These are phyloP conservation scores for Eutrigla gurnardus DNA, from an alignment of 2,797 vertebrate species.

Conservation along the genomic window DNA sequence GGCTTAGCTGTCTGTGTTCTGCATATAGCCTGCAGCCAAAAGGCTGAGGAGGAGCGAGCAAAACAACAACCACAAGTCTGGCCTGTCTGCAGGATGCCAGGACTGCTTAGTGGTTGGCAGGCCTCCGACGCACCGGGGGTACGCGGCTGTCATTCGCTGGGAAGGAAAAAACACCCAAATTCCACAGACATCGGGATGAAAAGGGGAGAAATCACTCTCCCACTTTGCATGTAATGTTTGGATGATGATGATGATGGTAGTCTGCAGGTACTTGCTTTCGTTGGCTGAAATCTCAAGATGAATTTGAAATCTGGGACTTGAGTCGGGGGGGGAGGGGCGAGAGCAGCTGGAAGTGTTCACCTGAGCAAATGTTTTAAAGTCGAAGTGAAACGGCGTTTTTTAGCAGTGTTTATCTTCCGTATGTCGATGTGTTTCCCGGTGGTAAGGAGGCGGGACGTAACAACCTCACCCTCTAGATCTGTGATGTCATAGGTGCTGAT, in stretches of 20 bases:
- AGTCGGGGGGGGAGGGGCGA: not conserved
- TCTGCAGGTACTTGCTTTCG: conserved; percentile 42
- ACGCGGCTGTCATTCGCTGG: conserved; percentile 78
- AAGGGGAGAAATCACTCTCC: conserved; percentile 48
- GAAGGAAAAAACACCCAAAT: conserved; percentile 69
- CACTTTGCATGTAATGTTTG: conserved; percentile 56
- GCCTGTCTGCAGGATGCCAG: conserved; percentile 83
- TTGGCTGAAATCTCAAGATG: conserved; percentile 33
- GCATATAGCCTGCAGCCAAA: conserved; percentile 84
- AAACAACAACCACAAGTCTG: conserved; percentile 84
- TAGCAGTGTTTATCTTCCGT: too few species aligned
- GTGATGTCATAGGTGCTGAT: too few species aligned
- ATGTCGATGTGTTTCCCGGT: too few species aligned
- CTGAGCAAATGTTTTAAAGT: not conserved
- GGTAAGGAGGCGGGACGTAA: too few species aligned
- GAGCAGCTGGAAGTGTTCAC: conserved; percentile 10
- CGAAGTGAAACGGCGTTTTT: not conserved
- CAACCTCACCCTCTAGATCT: too few species aligned
- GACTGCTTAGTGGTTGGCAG: conserved; percentile 83
- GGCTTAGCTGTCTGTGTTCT: conserved; percentile 80
- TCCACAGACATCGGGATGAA: conserved; percentile 71
- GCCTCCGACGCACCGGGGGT: conserved; percentile 78
- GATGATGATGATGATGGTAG: conserved; percentile 35
- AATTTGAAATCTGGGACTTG: conserved; percentile 21
- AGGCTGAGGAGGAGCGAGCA: conserved; percentile 78